Evolutionary conservation across 2,113 vertebrate genomes (phyloP).

Genomic region (Piliocolobus tephrosceles): DNA sequence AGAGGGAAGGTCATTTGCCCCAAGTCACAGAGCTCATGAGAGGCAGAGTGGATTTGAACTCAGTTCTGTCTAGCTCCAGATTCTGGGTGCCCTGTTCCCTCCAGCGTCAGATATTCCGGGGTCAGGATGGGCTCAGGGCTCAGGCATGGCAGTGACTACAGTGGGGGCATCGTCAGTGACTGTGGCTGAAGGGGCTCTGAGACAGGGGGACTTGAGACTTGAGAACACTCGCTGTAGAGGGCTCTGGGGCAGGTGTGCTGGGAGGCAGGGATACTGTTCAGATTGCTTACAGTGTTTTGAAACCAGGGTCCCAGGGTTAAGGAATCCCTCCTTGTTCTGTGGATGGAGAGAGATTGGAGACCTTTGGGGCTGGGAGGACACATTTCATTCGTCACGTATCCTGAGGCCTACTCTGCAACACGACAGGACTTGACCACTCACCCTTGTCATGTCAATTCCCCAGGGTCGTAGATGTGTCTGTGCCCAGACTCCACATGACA

Average conservation of each 20-base stretch:
- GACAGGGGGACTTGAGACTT: not conserved
- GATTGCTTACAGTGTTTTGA: not conserved
- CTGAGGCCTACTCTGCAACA: not conserved
- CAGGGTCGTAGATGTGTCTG: constrained; percentile 64
- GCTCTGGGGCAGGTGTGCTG: not conserved
- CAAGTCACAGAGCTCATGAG: not conserved
- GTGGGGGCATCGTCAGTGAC: too few relatives aligned
- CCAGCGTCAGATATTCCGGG: too few relatives aligned
- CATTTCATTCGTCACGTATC: rapidly evolving
- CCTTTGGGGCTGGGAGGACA: not conserved
- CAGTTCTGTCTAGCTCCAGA: not conserved
- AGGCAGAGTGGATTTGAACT: not conserved
- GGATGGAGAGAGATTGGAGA: not conserved
- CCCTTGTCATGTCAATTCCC: not conserved
- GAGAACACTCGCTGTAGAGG: not conserved
- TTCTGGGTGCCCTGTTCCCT: too few relatives aligned
- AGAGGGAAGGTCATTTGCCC: not conserved
- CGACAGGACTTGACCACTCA: rapidly evolving
- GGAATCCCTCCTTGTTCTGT: not conserved
- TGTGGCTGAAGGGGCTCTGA: not conserved
- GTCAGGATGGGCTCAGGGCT: rapidly evolving
- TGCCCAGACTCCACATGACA: constrained; percentile 90
- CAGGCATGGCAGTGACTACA: rapidly evolving
- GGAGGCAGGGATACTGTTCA: not conserved
- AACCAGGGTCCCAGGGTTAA: not conserved